Conservation (phyloP, 1,140 invertebrate genomes). For the Lordiphosa mommai region DNA sequence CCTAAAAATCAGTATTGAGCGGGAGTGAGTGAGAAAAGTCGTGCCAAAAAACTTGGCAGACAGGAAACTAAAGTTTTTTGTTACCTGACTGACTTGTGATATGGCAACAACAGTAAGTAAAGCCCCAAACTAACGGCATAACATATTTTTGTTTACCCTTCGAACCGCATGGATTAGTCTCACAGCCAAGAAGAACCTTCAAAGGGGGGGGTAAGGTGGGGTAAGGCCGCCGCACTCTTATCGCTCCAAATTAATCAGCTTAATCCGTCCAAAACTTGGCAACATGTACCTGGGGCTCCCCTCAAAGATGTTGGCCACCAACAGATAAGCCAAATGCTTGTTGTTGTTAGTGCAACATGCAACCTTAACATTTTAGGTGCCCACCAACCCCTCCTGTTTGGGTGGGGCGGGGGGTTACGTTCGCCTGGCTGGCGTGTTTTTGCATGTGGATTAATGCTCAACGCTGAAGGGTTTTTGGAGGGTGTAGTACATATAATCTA, state of each 20-base stretch:
- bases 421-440: no score
- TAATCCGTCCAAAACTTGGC: slow-evolving; percentile 74
- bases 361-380: slow-evolving; percentile 66
- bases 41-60: slow-evolving; percentile 63
- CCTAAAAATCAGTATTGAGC: slow-evolving; percentile 16
- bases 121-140: slow-evolving; percentile 54
- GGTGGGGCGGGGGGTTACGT: no score
- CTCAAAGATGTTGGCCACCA: slow-evolving; percentile 48
- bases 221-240: slow-evolving; percentile 63
- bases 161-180: slow-evolving; percentile 63
- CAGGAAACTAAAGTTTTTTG: slow-evolving; percentile 75
- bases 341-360: slow-evolving; percentile 62
- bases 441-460: slow-evolving; percentile 58
- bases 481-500: slow-evolving; percentile 74
- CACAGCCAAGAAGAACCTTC: background rate
- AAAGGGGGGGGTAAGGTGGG: slow-evolving; percentile 1
- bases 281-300: slow-evolving; percentile 37
- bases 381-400: slow-evolving; percentile 15
- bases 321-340: slow-evolving; percentile 62
- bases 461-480: slow-evolving; percentile 20
- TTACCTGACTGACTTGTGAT: slow-evolving; percentile 64
- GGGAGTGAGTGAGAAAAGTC: slow-evolving; percentile 4
- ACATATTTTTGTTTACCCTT: slow-evolving; percentile 75
- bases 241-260: slow-evolving; percentile 74
- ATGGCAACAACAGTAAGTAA: slow-evolving; percentile 15